Percentiles rank a stretch among this genome's conserved stretches.
Conservation (phyloP, 2,888 invertebrate species). For the Trichopria drosophilae region DNA sequence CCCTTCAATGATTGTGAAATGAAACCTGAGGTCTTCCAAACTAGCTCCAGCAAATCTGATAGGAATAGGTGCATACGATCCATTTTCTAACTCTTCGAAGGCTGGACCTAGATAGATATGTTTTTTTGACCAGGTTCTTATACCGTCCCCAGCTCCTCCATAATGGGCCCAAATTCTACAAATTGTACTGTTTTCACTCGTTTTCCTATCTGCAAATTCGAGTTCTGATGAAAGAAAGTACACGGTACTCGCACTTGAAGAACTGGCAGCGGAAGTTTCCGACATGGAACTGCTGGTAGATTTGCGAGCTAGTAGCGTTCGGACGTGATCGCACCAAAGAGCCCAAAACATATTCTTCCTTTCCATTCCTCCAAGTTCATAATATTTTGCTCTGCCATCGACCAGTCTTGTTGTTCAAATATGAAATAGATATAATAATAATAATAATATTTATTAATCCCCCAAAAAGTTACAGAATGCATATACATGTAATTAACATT, state of each 20-base stretch:
- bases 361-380: conserved; percentile 68
- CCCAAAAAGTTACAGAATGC: too few species aligned
- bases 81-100: conserved; percentile 41
- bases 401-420: conserved; percentile 41
- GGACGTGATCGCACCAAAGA: conserved; percentile 64
- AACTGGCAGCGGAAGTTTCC: conserved; percentile 62
- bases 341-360: conserved; percentile 66
- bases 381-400: conserved; percentile 62
- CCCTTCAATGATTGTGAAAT: not conserved
- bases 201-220: conserved; percentile 34
- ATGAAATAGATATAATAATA: too few species aligned
- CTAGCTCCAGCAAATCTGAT: conserved; percentile 43
- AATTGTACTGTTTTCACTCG: conserved; percentile 10
- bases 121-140: conserved; percentile 61
- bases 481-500: too few species aligned
- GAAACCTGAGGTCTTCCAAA: conserved; percentile 37
- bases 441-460: too few species aligned
- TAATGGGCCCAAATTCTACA: conserved; percentile 45
- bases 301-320: conserved; percentile 56
- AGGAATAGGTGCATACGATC: conserved; percentile 43
- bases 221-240: conserved; percentile 57
- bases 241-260: conserved; percentile 58
- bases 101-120: conserved; percentile 62
- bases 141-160: conserved; percentile 42
- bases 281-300: conserved; percentile 60